These are phyloP conservation scores for Phalangium opilio DNA, from an alignment of 2,888 invertebrate genomes.

Conservation along the genomic window DNA sequence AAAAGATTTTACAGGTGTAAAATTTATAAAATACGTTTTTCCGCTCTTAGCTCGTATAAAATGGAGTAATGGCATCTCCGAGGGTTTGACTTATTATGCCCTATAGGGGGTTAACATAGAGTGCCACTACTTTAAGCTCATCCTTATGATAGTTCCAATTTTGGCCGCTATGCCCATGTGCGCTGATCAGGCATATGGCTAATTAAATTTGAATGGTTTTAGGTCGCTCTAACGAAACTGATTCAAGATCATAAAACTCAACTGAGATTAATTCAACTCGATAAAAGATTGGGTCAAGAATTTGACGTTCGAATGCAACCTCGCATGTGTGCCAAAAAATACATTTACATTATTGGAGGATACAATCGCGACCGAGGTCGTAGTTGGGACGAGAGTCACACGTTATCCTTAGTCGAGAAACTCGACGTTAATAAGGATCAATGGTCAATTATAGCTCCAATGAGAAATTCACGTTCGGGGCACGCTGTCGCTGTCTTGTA, in stretches of 20 bases:
- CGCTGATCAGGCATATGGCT: too few species aligned
- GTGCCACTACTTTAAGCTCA: too few species aligned
- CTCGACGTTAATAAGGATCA: constrained; percentile 54
- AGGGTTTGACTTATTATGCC: too few species aligned
- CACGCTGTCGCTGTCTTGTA: constrained; percentile 71
- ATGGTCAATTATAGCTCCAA: constrained; percentile 64
- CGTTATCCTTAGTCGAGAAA: constrained; percentile 65
- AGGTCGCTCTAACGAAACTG: constrained; percentile 44
- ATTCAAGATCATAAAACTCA: constrained; percentile 21
- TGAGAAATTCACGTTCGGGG: constrained; percentile 68
- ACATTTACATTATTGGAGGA: constrained; percentile 75
- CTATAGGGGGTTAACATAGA: too few species aligned
- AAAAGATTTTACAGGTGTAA: too few species aligned
- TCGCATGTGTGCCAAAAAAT: constrained; percentile 66
- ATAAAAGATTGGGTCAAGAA: not conserved
- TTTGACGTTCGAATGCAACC: constrained; percentile 44
- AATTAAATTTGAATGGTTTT: too few species aligned
- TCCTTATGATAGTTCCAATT: too few species aligned
- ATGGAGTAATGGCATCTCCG: too few species aligned
- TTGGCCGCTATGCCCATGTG: too few species aligned
- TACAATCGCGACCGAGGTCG: constrained; percentile 67
- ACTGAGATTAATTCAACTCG: constrained; percentile 5
- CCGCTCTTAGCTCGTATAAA: too few species aligned
- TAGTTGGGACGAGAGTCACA: constrained; percentile 49
- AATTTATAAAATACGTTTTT: too few species aligned